phyloP scores from a whole-genome alignment of 2,888 invertebrate species.

The Diachrysia chrysitis region DNA sequence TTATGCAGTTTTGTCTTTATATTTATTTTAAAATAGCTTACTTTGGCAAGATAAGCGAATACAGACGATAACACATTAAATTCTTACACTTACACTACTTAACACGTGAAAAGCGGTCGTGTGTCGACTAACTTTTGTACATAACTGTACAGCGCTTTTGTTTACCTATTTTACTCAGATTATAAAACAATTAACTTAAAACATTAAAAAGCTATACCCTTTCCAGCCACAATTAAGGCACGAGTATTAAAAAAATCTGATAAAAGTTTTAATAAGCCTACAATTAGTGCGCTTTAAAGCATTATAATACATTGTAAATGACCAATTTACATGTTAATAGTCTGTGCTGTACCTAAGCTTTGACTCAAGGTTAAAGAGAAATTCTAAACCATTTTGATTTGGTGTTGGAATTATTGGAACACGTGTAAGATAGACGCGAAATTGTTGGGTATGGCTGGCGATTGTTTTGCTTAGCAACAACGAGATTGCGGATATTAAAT shows the following conservation, averaged over 20 bases:
- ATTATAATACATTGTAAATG: conserved; percentile 37
- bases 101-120: neutral
- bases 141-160: neutral
- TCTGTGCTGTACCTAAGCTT: conserved; percentile 46
- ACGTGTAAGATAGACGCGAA: conserved; percentile 1
- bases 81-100: too few species aligned
- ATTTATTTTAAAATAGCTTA: too few species aligned
- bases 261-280: neutral
- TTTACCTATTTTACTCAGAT: too few species aligned
- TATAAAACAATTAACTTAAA: neutral
- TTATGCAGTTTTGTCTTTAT: too few species aligned
- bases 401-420: neutral
- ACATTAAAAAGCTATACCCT: too few species aligned
- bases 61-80: too few species aligned
- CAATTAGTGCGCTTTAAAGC: conserved; percentile 15
- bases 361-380: conserved; percentile 34
- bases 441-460: neutral
- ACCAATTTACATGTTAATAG: conserved; percentile 49
- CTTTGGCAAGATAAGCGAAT: too few species aligned
- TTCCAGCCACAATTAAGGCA: neutral
- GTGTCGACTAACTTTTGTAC: neutral
- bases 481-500: conserved; percentile 1
- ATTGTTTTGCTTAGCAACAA: conserved; percentile 4
- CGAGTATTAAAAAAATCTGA: neutral
- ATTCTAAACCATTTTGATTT: conserved; percentile 10